Evolutionary conservation across 2,113 vertebrate species (phyloP).

Genomic region (Tachysurus vachellii): DNA sequence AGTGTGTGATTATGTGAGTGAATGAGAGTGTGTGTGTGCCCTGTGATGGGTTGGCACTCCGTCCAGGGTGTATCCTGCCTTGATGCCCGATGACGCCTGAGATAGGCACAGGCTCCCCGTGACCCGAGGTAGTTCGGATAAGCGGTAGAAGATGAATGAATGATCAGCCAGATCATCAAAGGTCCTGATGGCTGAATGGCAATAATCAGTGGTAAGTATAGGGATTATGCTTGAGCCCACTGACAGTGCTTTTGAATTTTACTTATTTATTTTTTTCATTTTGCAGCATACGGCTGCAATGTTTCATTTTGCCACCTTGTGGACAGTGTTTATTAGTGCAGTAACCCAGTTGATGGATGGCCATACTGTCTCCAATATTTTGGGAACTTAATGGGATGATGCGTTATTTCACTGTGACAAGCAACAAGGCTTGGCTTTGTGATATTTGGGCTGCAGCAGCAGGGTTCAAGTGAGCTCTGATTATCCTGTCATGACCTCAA

Average conservation of each 20-base stretch:
- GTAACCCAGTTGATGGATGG: background rate
- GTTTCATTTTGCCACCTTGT: slow-evolving; percentile 14
- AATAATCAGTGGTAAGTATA: background rate
- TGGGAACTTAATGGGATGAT: background rate
- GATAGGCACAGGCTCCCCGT: no score
- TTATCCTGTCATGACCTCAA: background rate
- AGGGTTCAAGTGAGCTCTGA: background rate
- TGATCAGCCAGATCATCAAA: background rate
- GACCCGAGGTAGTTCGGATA: no score
- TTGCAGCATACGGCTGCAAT: background rate
- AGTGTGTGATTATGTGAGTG: no score
- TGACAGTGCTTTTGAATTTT: background rate
- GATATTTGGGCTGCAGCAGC: background rate
- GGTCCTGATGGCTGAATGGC: background rate
- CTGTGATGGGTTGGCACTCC: no score
- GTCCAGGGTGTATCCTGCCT: no score
- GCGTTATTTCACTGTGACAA: background rate
- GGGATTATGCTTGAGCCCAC: background rate
- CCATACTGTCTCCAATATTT: background rate
- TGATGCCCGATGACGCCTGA: no score
- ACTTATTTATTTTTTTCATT: background rate
- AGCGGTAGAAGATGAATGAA: no score
- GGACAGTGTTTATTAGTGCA: background rate
- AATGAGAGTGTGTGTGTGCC: no score
- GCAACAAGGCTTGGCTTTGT: slow-evolving; percentile 24